phyloP scores from a whole-genome alignment of 2,113 vertebrate species.

The Cinclus mexicanus region DNA sequence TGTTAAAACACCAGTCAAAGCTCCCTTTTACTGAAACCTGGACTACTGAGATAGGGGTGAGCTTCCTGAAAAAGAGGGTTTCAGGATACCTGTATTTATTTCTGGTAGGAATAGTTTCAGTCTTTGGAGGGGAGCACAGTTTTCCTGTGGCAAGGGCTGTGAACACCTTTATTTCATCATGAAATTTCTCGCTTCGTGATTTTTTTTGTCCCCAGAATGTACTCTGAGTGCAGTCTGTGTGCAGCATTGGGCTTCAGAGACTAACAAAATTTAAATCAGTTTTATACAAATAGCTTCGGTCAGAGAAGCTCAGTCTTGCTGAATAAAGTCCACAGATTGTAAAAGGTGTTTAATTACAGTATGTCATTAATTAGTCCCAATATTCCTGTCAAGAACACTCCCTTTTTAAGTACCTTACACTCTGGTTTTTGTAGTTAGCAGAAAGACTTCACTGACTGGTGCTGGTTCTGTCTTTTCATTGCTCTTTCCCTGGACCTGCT shows the following conservation, averaged over 20 bases:
- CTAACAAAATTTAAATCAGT: slow-evolving; percentile 26
- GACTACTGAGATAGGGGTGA: not conserved
- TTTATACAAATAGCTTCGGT: slow-evolving; percentile 42
- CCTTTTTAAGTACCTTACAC: not conserved
- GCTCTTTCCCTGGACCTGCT: not conserved
- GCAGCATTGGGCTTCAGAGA: slow-evolving; percentile 30
- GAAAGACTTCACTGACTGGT: not conserved
- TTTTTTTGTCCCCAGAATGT: not conserved
- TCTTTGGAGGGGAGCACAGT: not conserved
- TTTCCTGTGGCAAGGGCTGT: not conserved
- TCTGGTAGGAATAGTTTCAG: not conserved
- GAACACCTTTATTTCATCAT: not conserved
- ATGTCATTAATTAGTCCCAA: slow-evolving; percentile 2
- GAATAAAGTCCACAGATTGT: not conserved
- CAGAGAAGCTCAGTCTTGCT: slow-evolving; percentile 23
- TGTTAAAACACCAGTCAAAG: not conserved
- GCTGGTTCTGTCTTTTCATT: not conserved
- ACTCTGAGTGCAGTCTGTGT: not conserved
- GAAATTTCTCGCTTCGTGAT: not conserved
- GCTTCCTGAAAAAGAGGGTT: not conserved
- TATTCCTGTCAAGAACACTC: slow-evolving; percentile 8
- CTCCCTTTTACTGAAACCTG: not conserved
- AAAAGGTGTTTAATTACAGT: slow-evolving; percentile 48
- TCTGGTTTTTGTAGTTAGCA: not conserved
- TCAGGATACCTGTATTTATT: not conserved